Evolutionary conservation across 2,888 invertebrate species (phyloP).

Genomic region (Campoletis raptor): DNA sequence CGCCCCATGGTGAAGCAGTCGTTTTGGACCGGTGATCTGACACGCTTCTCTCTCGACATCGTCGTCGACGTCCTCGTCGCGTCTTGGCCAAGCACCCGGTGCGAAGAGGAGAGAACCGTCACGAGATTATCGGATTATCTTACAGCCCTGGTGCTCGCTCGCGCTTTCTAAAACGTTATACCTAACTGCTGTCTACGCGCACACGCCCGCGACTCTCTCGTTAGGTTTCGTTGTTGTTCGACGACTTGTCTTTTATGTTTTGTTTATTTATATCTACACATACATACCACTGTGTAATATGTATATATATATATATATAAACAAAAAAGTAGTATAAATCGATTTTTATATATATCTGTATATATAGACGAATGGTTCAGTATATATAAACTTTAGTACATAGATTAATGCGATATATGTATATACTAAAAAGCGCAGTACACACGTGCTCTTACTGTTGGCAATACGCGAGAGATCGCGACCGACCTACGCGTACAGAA

Average conservation of each 20-base stretch:
- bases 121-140: slow-evolving; percentile 69
- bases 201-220: slow-evolving; percentile 69
- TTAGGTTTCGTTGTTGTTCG: slow-evolving; percentile 72
- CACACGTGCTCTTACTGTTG: slow-evolving; percentile 44
- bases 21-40: slow-evolving; percentile 52
- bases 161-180: slow-evolving; percentile 68
- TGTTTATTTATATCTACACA: slow-evolving; percentile 13
- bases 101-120: slow-evolving; percentile 57
- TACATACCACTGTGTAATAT: background rate
- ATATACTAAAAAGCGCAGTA: slow-evolving; percentile 15
- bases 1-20: slow-evolving; percentile 52
- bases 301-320: background rate
- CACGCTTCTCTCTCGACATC: slow-evolving; percentile 61
- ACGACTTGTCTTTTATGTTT: slow-evolving; percentile 55
- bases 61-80: slow-evolving; percentile 59
- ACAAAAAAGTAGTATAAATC: background rate
- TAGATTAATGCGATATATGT: slow-evolving; percentile 7
- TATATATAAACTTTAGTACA: slow-evolving; percentile 8
- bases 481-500: slow-evolving; percentile 65
- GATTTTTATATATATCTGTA: background rate
- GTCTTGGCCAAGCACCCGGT: slow-evolving; percentile 65
- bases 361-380: background rate
- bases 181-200: slow-evolving; percentile 65
- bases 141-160: slow-evolving; percentile 63
- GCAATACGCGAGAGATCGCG: slow-evolving; percentile 56